Percentiles rank a stretch among this genome's conserved stretches.
phyloP scores from a whole-genome alignment of 2,888 invertebrate species.

The Acanthacorydalis orientalis region DNA sequence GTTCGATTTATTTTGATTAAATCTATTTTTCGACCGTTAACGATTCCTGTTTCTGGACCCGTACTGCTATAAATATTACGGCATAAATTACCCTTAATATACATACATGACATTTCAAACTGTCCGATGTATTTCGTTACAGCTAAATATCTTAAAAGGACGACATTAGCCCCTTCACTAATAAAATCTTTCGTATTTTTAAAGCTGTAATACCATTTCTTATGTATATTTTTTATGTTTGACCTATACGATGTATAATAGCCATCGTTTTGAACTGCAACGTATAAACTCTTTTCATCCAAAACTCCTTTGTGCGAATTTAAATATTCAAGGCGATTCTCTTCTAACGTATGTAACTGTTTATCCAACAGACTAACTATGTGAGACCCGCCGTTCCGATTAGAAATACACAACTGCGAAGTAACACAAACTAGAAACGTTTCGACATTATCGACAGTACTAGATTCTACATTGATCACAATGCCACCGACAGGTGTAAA shows the following conservation, averaged over 20 bases:
- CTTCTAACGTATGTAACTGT: conserved; percentile 45
- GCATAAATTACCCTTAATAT: conserved; percentile 40
- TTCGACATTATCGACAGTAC: conserved; percentile 22
- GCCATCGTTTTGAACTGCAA: conserved; percentile 33
- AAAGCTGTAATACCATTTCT: conserved; percentile 33
- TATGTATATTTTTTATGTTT: conserved; percentile 27
- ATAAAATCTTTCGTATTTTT: conserved; percentile 32
- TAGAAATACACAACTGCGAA: conserved; percentile 38
- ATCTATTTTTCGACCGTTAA: conserved; percentile 32
- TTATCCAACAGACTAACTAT: conserved; percentile 39
- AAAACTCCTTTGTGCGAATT: conserved; percentile 20
- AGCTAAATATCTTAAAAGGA: conserved; percentile 41
- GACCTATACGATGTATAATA: conserved; percentile 36
- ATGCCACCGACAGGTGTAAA: conserved; percentile 21
- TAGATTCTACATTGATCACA: conserved; percentile 28
- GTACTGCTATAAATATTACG: conserved; percentile 38
- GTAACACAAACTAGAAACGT: conserved; percentile 43
- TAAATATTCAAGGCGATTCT: conserved; percentile 28
- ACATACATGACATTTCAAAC: conserved; percentile 35
- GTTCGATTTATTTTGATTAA: conserved; percentile 41
- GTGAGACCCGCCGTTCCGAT: conserved; percentile 37
- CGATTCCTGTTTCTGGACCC: conserved; percentile 32
- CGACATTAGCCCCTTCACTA: conserved; percentile 43
- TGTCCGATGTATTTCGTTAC: conserved; percentile 33
- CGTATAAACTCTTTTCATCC: conserved; percentile 34